Evolutionary conservation across 2,113 vertebrate species (phyloP).

Genomic region (Ochotona curzoniae): DNA sequence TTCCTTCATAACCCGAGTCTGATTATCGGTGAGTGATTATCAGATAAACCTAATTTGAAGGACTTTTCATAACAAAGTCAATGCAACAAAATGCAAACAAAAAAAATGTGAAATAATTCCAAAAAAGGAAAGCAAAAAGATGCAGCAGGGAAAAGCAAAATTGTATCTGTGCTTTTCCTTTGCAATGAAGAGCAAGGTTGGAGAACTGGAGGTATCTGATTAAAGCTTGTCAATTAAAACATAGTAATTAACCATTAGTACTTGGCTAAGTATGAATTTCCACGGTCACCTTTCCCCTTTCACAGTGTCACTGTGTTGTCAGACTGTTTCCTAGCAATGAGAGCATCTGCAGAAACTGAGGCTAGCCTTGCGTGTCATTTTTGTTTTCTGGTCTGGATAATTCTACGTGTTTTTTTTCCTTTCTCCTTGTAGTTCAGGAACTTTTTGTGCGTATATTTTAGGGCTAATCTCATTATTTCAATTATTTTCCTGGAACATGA

Average conservation of each 20-base stretch:
- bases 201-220: background rate
- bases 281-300: background rate
- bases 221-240: background rate
- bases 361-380: background rate
- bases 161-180: background rate
- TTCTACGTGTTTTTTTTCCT: background rate
- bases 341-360: background rate
- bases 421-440: background rate
- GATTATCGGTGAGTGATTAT: background rate
- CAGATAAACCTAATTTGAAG: background rate
- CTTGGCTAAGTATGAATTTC: background rate
- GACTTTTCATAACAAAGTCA: background rate
- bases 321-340: background rate
- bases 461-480: background rate
- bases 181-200: background rate
- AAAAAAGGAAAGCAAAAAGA: background rate
- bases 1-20: background rate
- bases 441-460: background rate
- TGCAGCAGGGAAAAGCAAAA: background rate
- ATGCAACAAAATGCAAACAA: background rate
- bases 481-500: background rate
- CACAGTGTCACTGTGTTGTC: background rate
- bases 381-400: background rate
- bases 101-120: no score
- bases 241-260: background rate